phyloP scores from a whole-genome alignment of 2,888 invertebrate species.

The Acronicta leporina region DNA sequence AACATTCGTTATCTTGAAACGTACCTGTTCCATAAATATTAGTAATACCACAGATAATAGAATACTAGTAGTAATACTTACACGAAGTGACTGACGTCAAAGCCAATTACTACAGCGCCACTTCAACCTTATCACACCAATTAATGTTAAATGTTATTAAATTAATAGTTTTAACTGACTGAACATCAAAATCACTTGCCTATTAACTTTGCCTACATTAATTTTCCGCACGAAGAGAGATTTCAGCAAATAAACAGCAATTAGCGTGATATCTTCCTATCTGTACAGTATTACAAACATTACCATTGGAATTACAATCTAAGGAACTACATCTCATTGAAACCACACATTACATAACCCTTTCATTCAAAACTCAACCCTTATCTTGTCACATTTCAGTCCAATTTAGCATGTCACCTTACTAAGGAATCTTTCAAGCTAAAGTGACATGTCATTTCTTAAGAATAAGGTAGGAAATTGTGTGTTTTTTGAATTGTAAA shows the following conservation, averaged over 20 bases:
- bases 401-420: conserved; percentile 33
- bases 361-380: conserved; percentile 43
- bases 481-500: conserved; percentile 34
- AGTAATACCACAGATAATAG: no score
- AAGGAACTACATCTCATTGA: conserved; percentile 36
- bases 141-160: conserved; percentile 8
- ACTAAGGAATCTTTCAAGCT: conserved; percentile 10
- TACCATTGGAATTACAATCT: conserved; percentile 55
- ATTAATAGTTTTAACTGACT: conserved; percentile 23
- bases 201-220: conserved; percentile 48
- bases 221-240: conserved; percentile 44
- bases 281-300: conserved; percentile 45
- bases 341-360: conserved; percentile 36
- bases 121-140: no score
- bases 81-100: no score
- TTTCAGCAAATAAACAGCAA: conserved; percentile 57
- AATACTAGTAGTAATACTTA: no score
- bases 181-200: conserved; percentile 27
- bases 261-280: conserved; percentile 38
- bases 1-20: no score
- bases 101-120: no score
- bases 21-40: no score
- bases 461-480: conserved; percentile 44
- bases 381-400: conserved; percentile 29
- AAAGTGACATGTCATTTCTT: conserved; percentile 22